phyloP scores from a whole-genome alignment of 2,888 invertebrate species.

The Andrena minutula region DNA sequence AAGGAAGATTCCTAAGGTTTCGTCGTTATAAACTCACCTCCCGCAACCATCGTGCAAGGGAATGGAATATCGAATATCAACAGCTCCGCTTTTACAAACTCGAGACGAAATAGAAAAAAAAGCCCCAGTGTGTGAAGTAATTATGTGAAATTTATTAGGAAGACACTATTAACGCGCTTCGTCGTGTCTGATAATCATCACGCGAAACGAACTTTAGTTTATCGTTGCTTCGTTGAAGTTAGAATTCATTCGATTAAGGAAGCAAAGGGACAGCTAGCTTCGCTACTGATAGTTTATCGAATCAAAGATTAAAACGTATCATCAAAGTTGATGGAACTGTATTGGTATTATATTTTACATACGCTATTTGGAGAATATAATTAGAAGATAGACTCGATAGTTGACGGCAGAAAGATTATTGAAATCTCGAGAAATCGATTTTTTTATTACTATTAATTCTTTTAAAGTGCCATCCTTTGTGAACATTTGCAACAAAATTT shows the following conservation, averaged over 20 bases:
- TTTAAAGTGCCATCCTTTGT: no score
- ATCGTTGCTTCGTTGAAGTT: no score
- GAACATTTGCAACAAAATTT: no score
- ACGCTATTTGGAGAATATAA: no score
- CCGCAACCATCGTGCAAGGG: background rate
- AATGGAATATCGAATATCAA: slow-evolving; percentile 29
- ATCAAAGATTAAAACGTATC: background rate
- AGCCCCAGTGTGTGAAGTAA: background rate
- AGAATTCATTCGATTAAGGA: background rate
- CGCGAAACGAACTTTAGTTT: slow-evolving; percentile 1
- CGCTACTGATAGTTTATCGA: background rate
- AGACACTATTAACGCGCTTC: slow-evolving; percentile 10
- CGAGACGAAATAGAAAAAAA: background rate
- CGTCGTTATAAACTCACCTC: slow-evolving; percentile 26
- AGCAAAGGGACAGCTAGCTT: no score
- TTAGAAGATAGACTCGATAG: no score
- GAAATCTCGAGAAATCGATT: no score
- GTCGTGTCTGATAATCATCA: slow-evolving; percentile 28
- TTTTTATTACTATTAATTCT: no score
- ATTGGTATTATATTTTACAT: no score
- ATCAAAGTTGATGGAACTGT: no score
- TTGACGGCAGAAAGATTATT: no score
- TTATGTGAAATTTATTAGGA: slow-evolving; percentile 33
- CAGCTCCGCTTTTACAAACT: slow-evolving; percentile 12
- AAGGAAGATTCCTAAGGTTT: slow-evolving; percentile 16